Evolutionary conservation across 1,140 invertebrate species (phyloP), one percentile per base, ranked within the genome.

Genomic region (Bombus ignitus): DNA sequence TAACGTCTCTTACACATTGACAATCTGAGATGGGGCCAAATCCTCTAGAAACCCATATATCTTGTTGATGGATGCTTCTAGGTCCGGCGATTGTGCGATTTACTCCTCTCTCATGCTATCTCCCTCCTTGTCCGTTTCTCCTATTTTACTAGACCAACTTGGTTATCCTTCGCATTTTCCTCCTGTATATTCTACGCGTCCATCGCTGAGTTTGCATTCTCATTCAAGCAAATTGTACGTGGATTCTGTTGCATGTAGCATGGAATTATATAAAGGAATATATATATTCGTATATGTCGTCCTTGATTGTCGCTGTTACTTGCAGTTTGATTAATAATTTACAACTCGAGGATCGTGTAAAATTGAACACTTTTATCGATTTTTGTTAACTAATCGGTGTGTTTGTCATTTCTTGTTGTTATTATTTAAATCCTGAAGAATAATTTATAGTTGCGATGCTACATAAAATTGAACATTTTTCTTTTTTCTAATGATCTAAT

Each of bases 21-120:
- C 75, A 59, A 87, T 44, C 77, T 57, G 68, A 84, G 77, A 47
- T 28, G 39, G 59, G 77, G 12, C 72, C 59, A 84, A 79, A 80
- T 86, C 72, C 70, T 53, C 84, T 84, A 71, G 59, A 83, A 88
- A 83, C 75, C 83, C 90, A 91, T 91, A 89, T 70, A 91, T 91
- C 90, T 91, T 91, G 87, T 85, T 91, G 90, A 91, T 91, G 89
- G 89, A 91, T 91, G 90, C 73, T 78, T 72, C 80, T 82, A 83
- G 87, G 80, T 89, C 83, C 76, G 88, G 77, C 85, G 86, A 88
- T 88, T 59, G 87, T 86, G 68, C 66, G 83, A 74, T 86, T 81
- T 70, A 81, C 74, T 71, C 44, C 35, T 44, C 79, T 74, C 22
- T 25, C 57, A 28, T 57, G 10, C 57, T 37, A 59, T 59, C 75